A percentile compares a stretch with the other conserved stretches of the same genome.
Conservation (phyloP, 2,113 vertebrate genomes). For the Leptobrachium ailaonicum region DNA sequence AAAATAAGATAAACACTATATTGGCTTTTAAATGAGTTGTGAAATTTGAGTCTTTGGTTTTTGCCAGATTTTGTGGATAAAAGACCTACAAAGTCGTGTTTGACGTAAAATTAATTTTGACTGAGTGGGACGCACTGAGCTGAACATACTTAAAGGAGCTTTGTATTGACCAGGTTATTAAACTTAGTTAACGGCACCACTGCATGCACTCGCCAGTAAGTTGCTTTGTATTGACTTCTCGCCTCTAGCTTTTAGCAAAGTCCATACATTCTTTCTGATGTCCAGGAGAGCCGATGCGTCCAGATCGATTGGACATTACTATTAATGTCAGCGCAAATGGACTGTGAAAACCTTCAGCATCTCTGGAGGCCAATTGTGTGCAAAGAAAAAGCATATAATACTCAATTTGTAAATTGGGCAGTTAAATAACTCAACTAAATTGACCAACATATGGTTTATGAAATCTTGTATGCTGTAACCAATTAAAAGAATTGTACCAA, state of each 20-base stretch:
- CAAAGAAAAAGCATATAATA: constrained; percentile 16
- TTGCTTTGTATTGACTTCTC: not conserved
- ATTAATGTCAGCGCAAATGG: constrained; percentile 23
- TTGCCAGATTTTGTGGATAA: not conserved
- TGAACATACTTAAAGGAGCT: not conserved
- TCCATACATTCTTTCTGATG: constrained; percentile 1
- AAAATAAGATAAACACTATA: too few species aligned
- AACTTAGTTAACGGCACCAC: constrained; percentile 1
- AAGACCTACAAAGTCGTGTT: not conserved
- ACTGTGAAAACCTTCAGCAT: constrained; percentile 9
- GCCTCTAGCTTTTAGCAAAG: not conserved
- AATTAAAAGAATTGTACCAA: too few species aligned
- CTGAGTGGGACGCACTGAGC: not conserved
- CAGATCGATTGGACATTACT: constrained; percentile 24
- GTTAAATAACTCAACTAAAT: not conserved
- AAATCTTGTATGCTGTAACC: not conserved
- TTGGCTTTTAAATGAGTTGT: too few species aligned
- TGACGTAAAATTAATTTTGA: not conserved
- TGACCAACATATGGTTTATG: not conserved
- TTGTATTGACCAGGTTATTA: constrained; percentile 7
- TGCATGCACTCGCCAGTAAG: not conserved
- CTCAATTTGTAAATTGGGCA: constrained; percentile 11
- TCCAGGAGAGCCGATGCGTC: not conserved
- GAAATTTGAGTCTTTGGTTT: too few species aligned
- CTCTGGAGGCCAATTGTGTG: not conserved